phyloP scores from a whole-genome alignment of 2,888 invertebrate genomes.

The Aproaerema taeniolella region DNA sequence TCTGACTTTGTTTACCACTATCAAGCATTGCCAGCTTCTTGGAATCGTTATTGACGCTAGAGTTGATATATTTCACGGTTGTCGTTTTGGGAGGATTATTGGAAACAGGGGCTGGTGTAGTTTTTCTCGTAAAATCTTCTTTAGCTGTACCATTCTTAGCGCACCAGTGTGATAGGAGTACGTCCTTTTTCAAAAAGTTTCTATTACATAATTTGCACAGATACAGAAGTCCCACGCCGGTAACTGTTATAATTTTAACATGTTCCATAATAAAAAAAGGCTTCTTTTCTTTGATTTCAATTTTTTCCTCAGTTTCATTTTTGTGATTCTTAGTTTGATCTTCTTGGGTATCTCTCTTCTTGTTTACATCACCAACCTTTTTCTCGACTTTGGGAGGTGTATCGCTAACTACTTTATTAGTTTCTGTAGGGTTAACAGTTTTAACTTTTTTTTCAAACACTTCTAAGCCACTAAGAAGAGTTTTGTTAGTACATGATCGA shows the following conservation, averaged over 20 bases:
- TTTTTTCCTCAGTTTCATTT: neutral
- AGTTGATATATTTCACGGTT: conserved; percentile 60
- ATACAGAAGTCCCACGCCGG: conserved; percentile 62
- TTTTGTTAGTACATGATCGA: neutral
- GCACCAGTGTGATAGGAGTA: conserved; percentile 58
- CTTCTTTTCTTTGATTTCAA: conserved; percentile 8
- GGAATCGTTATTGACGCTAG: conserved; percentile 30
- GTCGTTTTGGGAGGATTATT: conserved; percentile 49
- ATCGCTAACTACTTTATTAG: neutral
- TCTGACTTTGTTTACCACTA: neutral
- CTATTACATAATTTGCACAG: conserved; percentile 67
- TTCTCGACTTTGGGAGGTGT: neutral
- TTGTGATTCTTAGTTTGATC: neutral
- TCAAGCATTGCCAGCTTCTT: conserved; percentile 13
- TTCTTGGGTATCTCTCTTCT: neutral
- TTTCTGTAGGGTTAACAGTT: neutral
- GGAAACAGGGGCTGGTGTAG: conserved; percentile 21
- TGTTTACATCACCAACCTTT: neutral
- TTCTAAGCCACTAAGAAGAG: too few relatives aligned
- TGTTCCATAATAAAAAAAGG: conserved; percentile 64
- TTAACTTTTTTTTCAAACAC: too few relatives aligned
- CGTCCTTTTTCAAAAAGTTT: conserved; percentile 62
- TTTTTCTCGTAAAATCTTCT: conserved; percentile 35
- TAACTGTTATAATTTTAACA: conserved; percentile 63
- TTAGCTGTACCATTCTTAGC: conserved; percentile 57